Conservation (phyloP, 37 sponge, comb jelly and placozoan genomes). For the Agelas oroides region DNA sequence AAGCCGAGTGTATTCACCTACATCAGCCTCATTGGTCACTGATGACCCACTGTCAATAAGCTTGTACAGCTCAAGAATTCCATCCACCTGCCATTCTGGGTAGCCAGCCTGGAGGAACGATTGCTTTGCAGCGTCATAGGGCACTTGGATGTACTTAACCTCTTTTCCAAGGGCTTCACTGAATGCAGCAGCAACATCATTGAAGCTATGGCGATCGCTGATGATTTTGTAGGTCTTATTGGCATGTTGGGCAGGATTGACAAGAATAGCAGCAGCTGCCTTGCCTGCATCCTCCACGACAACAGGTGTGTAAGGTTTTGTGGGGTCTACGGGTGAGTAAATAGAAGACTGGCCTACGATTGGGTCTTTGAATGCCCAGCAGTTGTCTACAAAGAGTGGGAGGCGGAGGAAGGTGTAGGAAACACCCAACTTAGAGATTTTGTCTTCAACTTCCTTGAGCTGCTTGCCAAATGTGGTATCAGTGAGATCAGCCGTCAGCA, state of each 20-base stretch:
- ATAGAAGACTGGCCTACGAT: conserved; percentile 23
- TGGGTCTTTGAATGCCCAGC: conserved; percentile 37
- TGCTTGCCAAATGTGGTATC: conserved; percentile 50
- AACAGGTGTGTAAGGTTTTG: conserved; percentile 28
- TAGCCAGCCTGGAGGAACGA: background rate
- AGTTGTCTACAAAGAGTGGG: conserved; percentile 56
- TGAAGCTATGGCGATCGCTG: conserved; percentile 56
- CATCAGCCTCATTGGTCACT: conserved; percentile 31
- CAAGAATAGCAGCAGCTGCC: conserved; percentile 55
- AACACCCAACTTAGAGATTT: conserved; percentile 47
- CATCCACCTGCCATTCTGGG: conserved; percentile 58
- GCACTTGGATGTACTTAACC: conserved; percentile 32
- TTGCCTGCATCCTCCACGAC: conserved; percentile 50
- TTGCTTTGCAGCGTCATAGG: conserved; percentile 60
- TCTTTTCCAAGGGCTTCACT: conserved; percentile 48
- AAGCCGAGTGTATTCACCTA: conserved; percentile 26
- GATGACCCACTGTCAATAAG: conserved; percentile 53
- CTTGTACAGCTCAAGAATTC: conserved; percentile 39
- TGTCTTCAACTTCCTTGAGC: conserved; percentile 40
- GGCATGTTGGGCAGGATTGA: conserved; percentile 22
- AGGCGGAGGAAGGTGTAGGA: conserved; percentile 66
- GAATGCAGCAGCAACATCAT: conserved; percentile 40
- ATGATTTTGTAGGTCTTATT: conserved; percentile 53
- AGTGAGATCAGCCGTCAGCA: conserved; percentile 24
- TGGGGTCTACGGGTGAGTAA: conserved; percentile 47